Conservation (phyloP, 2,797 vertebrate species). For the Catostomus latipinnis region DNA sequence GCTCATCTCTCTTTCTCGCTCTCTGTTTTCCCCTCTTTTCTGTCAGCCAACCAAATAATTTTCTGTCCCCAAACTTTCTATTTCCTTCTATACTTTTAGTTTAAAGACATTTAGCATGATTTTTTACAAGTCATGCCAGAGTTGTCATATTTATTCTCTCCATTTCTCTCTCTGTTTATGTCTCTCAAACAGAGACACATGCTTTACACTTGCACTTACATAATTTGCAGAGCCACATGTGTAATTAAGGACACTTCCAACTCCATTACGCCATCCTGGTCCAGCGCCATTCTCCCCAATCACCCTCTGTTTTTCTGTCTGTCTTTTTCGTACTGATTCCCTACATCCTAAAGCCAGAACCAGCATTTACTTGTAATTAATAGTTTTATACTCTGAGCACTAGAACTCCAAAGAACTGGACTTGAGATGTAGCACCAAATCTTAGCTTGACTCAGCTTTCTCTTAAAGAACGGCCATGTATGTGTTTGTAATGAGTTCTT, state of each 20-base stretch:
- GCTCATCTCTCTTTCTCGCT: conserved; percentile 49
- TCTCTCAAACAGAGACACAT: conserved; percentile 33
- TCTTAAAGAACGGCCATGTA: conserved; percentile 40
- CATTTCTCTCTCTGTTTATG: not conserved
- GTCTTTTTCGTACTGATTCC: conserved; percentile 30
- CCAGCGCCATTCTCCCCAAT: conserved; percentile 38
- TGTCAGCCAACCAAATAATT: conserved; percentile 20
- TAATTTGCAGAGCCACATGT: conserved; percentile 54
- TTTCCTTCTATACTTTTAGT: not conserved
- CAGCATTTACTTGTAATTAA: conserved; percentile 64
- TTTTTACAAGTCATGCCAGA: not conserved
- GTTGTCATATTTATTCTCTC: not conserved
- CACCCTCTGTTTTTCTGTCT: conserved; percentile 45
- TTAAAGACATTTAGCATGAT: not conserved
- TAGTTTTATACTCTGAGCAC: conserved; percentile 53
- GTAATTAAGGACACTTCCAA: conserved; percentile 65
- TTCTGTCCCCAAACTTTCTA: conserved; percentile 17
- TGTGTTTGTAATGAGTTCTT: conserved; percentile 54
- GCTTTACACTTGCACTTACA: conserved; percentile 43
- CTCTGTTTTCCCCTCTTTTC: conserved; percentile 26
- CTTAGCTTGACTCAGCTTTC: conserved; percentile 46
- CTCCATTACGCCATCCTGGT: conserved; percentile 59
- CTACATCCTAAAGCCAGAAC: conserved; percentile 43
- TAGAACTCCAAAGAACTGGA: conserved; percentile 35
- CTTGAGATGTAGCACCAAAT: conserved; percentile 49